A percentile compares a stretch with the other conserved stretches of the same genome.
phyloP scores from a whole-genome alignment of 2,888 invertebrate species.

The Drosophila meridionalis region DNA sequence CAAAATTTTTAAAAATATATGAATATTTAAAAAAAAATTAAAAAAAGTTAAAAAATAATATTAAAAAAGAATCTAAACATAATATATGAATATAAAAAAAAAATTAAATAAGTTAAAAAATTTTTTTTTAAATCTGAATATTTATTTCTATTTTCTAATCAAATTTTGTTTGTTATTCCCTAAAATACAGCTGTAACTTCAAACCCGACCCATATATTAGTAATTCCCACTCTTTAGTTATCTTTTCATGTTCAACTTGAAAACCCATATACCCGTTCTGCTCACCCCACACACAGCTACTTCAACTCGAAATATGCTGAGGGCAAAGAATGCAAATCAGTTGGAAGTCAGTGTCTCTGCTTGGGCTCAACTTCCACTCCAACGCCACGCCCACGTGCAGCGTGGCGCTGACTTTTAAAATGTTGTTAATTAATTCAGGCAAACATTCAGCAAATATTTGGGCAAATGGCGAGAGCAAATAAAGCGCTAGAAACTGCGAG shows the following conservation, averaged over 20 bases:
- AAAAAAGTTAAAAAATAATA: too few species aligned
- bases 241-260: not conserved
- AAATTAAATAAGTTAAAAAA: too few species aligned
- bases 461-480: slow-evolving; percentile 46
- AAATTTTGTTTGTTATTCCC: too few species aligned
- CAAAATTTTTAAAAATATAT: too few species aligned
- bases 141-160: too few species aligned
- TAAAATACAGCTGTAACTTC: not conserved
- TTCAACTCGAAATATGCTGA: slow-evolving; percentile 63
- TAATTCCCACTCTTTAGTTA: not conserved
- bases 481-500: not conserved
- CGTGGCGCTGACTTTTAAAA: slow-evolving; percentile 40
- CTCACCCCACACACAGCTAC: not conserved
- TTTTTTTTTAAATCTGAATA: too few species aligned
- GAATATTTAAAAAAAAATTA: too few species aligned
- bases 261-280: not conserved
- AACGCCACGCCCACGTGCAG: slow-evolving; percentile 1
- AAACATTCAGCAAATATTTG: slow-evolving; percentile 77
- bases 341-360: slow-evolving; percentile 11
- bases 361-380: not conserved
- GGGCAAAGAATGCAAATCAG: slow-evolving; percentile 56
- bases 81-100: too few species aligned
- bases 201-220: not conserved
- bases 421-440: slow-evolving; percentile 79
- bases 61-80: too few species aligned